A percentile compares a stretch with the other conserved stretches of the same genome.
Evolutionary conservation across 2,888 invertebrate species (phyloP).

Genomic region (Drosophila melanocephala): DNA sequence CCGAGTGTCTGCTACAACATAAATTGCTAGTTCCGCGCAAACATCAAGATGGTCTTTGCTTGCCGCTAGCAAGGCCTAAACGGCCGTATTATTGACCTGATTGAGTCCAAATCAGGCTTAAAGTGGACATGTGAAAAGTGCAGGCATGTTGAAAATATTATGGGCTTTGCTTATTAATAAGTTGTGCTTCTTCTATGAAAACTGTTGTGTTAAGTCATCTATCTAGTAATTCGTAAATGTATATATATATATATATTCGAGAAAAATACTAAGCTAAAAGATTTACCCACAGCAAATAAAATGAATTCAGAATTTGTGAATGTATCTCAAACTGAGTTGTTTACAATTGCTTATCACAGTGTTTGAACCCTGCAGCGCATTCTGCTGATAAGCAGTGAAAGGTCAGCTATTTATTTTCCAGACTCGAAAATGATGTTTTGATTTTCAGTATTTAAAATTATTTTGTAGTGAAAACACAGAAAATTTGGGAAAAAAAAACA

Average conservation of each 20-base stretch:
- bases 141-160: not conserved
- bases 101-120: not conserved
- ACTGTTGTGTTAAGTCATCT: not conserved
- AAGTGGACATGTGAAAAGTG: not conserved
- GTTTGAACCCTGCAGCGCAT: slow-evolving; percentile 26
- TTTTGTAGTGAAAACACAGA: slow-evolving; percentile 2
- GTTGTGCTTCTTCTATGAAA: not conserved
- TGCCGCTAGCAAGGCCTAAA: not conserved
- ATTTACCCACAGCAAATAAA: not conserved
- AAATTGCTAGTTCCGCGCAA: not conserved
- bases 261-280: not conserved
- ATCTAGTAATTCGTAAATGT: not conserved
- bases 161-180: not conserved
- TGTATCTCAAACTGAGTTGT: not conserved
- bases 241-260: not conserved
- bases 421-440: not conserved
- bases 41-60: not conserved
- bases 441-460: slow-evolving; percentile 9
- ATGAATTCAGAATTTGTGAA: not conserved
- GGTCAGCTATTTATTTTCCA: slow-evolving; percentile 21
- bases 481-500: not conserved
- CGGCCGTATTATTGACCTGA: not conserved
- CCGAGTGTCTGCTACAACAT: no score
- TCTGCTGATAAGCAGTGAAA: slow-evolving; percentile 28
- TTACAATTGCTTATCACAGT: slow-evolving; percentile 28